Base-by-base conservation (phyloP, 2,888 invertebrate species). In the Seira musarum region DNA sequence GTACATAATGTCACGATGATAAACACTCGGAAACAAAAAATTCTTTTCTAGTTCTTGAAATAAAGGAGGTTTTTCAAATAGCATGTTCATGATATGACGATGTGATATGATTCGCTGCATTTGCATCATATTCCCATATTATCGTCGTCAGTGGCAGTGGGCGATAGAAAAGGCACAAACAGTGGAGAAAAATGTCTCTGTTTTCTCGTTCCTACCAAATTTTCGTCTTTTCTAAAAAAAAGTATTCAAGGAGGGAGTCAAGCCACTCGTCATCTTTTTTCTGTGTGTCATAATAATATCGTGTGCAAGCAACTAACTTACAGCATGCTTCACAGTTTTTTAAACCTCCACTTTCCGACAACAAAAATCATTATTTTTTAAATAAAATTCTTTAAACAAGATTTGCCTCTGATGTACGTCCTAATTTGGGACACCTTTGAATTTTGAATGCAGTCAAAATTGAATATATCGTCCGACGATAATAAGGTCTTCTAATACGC, bases 201-300 rank as follows among this genome's bases (percentile, higher is more conserved):
- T 67, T 75, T 17, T 53, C 17, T 53, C 17, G 3, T 17, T 3
- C 53, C 8, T 8, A 30, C 3, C 30, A 30, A 17, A 53, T 53
- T 53, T 53, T 53, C 53, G 13, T 53, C 53, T 53, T 17, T 53
- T 53, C 53, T 53, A 2, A 53, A 3, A 53, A 53, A n/a, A 53
- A n/a, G 15, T 53, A 30, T 30, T 30, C 30, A 30, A 30, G 30
- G 30, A 30, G 30, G 30, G 30, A 30, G 30, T 30, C 30, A 77
- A 70, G 77, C 77, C 72, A 81, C 75, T 75, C 81, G 64, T 81
- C 81, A 81, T 81, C 71, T 75, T 75, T 75, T 67, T 81, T 30
- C 68, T 72, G 71, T 76, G 76, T 75, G 71, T 81, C 76, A 76
- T 81, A 75, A 81, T 81, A 81, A 77, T 77, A 77, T 77, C 75